phyloP scores from a whole-genome alignment of 37 sponge, comb jelly and placozoan genomes.

The Tethya wilhelma region DNA sequence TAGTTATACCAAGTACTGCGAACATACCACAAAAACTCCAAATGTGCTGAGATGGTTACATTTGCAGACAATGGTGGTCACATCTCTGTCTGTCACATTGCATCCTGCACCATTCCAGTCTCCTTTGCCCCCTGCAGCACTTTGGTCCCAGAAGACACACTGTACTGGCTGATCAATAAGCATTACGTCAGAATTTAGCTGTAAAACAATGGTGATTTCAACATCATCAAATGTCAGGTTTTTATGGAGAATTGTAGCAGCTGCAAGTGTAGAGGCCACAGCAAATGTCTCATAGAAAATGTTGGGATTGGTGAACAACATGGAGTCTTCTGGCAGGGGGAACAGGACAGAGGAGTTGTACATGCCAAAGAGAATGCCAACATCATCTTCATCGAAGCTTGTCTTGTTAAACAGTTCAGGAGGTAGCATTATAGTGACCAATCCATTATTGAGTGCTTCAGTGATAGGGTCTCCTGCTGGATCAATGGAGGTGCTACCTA shows the following conservation, averaged over 20 bases:
- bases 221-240: neutral
- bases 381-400: neutral
- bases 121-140: conserved; percentile 20
- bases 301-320: neutral
- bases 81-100: neutral
- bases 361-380: conserved; percentile 1
- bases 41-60: conserved; percentile 45
- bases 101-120: conserved; percentile 31
- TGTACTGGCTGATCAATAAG: conserved; percentile 1
- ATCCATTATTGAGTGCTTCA: too few species aligned
- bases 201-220: conserved; percentile 5
- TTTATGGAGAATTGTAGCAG: conserved; percentile 6
- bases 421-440: conserved; percentile 3
- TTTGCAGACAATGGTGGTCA: neutral
- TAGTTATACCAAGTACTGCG: too few species aligned
- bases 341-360: conserved; percentile 9
- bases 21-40: conserved; percentile 36
- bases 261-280: conserved; percentile 4
- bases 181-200: neutral
- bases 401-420: neutral
- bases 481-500: too few species aligned
- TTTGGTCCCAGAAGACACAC: conserved; percentile 41
- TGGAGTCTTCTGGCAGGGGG: neutral
- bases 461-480: too few species aligned
- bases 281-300: neutral